A percentile compares a stretch with the other conserved stretches of the same genome.
phyloP scores from a whole-genome alignment of 2,113 vertebrate species.

The Ciconia boyciana region DNA sequence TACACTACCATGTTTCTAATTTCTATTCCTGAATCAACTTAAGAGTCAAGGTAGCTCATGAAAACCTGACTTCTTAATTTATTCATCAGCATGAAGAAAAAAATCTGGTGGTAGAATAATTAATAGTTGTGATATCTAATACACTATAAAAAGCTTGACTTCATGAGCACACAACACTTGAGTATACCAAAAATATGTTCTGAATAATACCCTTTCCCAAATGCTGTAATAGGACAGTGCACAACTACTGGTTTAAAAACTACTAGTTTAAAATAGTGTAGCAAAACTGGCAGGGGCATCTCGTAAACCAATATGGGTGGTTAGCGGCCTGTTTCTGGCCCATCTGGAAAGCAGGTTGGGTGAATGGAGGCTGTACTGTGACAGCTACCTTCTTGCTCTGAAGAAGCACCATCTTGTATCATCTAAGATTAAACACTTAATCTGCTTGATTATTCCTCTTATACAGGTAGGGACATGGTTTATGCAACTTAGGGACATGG shows the following conservation, averaged over 20 bases:
- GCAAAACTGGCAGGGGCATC: neutral
- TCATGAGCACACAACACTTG: slow-evolving; percentile 14
- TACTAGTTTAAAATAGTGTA: neutral
- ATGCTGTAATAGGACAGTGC: neutral
- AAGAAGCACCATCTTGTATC: neutral
- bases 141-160: slow-evolving; percentile 52
- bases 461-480: neutral
- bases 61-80: slow-evolving; percentile 59
- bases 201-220: neutral
- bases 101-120: slow-evolving; percentile 56
- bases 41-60: slow-evolving; percentile 15
- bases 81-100: slow-evolving; percentile 52
- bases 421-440: neutral
- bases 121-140: slow-evolving; percentile 53
- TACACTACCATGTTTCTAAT: neutral
- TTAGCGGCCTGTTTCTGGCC: no score
- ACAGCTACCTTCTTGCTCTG: neutral
- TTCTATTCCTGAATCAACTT: slow-evolving; percentile 1
- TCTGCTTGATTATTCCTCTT: neutral
- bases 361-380: neutral
- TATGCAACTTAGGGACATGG: neutral
- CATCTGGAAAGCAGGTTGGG: neutral
- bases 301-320: neutral
- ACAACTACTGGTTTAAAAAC: neutral
- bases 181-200: slow-evolving; percentile 17